Conservation (phyloP, 2,888 invertebrate species). For the Dorcus hopei region DNA sequence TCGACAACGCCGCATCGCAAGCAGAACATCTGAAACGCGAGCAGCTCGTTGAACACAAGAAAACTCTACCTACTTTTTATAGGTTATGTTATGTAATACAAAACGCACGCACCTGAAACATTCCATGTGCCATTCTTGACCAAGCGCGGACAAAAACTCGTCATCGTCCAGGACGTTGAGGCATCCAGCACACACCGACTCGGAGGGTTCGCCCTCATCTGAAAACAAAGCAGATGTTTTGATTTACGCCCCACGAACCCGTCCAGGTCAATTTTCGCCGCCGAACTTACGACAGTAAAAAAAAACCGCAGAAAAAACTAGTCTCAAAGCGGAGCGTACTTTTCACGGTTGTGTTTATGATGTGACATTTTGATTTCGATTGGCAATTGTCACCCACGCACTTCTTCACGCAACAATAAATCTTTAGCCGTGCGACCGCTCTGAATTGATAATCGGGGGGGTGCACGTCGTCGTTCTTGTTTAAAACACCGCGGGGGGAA, state of each 20-base stretch:
- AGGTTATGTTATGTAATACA: background rate
- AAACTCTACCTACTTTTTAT: background rate
- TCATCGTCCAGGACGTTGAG: conserved; percentile 70
- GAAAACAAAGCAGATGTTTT: background rate
- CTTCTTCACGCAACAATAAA: conserved; percentile 5
- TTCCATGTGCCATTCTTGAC: conserved; percentile 85
- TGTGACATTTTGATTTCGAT: conserved; percentile 23
- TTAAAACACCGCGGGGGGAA: background rate
- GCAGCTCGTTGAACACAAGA: too few relatives aligned
- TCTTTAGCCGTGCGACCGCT: background rate
- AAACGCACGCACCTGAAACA: conserved; percentile 69
- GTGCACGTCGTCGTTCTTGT: too few relatives aligned
- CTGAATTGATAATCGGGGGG: background rate
- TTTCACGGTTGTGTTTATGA: background rate
- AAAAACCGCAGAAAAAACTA: background rate
- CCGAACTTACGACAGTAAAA: too few relatives aligned
- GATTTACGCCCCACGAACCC: background rate
- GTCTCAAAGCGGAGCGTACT: background rate
- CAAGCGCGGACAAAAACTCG: conserved; percentile 77
- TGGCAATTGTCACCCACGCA: conserved; percentile 37
- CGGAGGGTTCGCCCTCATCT: conserved; percentile 31
- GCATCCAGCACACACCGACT: conserved; percentile 66
- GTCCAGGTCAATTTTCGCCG: too few relatives aligned
- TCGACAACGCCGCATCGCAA: conserved; percentile 78
- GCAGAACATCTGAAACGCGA: conserved; percentile 75